Conservation (phyloP, 2,113 vertebrate species). For the crab-eating macaque (Macaca fascicularis) region DNA sequence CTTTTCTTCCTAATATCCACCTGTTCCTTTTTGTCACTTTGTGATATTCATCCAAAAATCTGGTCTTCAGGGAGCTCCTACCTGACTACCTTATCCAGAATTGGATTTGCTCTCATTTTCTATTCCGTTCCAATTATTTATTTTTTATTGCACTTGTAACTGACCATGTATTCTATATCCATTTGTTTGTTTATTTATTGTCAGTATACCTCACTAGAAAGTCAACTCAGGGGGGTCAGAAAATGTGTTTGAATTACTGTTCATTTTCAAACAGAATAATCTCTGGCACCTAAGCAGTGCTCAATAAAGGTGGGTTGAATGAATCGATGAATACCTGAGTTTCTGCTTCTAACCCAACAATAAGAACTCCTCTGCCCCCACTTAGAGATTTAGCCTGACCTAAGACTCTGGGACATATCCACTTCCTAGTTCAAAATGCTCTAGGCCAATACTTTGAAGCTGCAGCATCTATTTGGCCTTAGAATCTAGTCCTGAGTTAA, state of each 20-base stretch:
- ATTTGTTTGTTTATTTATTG: not conserved
- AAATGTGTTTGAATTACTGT: not conserved
- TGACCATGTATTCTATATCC: not conserved
- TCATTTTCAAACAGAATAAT: not conserved
- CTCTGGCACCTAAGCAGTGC: not conserved
- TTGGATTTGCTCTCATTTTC: not conserved
- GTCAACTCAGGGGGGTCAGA: not conserved
- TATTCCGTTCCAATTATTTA: not conserved
- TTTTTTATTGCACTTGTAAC: not conserved
- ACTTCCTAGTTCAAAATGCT: not conserved
- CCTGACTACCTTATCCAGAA: not conserved
- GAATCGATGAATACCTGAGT: not conserved
- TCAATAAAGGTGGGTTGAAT: not conserved
- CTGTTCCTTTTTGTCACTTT: not conserved
- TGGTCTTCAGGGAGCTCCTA: not conserved
- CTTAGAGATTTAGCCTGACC: not conserved
- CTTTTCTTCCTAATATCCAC: not conserved
- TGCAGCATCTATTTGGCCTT: not conserved
- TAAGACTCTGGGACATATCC: not conserved
- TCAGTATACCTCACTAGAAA: not conserved
- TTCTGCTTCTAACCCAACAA: not conserved
- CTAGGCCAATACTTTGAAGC: not conserved
- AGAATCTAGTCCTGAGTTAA: not conserved
- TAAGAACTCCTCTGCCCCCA: not conserved
- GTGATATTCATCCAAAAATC: not conserved